A percentile compares a stretch with the other conserved stretches of the same genome.
Conservation (phyloP, 1,140 invertebrate genomes). For the Galendromus occidentalis region DNA sequence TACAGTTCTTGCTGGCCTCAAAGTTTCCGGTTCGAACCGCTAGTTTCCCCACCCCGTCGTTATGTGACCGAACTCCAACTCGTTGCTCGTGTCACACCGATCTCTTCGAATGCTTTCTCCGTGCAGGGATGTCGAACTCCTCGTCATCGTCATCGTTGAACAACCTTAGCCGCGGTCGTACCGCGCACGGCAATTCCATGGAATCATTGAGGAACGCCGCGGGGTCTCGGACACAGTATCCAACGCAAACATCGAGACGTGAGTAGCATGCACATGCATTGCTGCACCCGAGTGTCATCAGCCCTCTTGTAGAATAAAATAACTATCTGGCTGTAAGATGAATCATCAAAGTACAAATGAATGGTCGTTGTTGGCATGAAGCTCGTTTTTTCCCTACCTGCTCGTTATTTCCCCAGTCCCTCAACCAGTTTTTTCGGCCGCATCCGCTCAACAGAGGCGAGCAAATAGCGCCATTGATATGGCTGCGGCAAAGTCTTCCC, state of each 20-base stretch:
- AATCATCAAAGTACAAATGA: too few species aligned
- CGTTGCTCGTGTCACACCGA: too few species aligned
- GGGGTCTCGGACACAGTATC: background rate
- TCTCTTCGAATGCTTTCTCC: background rate
- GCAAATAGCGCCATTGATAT: constrained; percentile 1
- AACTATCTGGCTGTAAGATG: too few species aligned
- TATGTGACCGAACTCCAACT: too few species aligned
- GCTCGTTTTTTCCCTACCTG: too few species aligned
- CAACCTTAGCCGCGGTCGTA: background rate
- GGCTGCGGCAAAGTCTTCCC: background rate
- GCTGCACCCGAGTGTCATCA: too few species aligned
- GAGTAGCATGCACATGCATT: background rate
- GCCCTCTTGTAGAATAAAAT: too few species aligned
- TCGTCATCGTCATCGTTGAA: constrained; percentile 4
- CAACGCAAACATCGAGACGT: background rate
- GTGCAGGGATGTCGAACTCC: background rate
- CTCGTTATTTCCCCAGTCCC: background rate
- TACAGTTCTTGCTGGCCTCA: too few species aligned
- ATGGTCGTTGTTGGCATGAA: too few species aligned
- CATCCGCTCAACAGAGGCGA: background rate
- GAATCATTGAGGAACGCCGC: constrained; percentile 26
- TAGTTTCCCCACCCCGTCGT: too few species aligned
- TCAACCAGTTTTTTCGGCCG: background rate
- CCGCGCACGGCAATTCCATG: constrained; percentile 1
- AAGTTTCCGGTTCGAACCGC: too few species aligned